phyloP scores from a whole-genome alignment of 1,140 invertebrate species.

The Neuroterus valhalla region DNA sequence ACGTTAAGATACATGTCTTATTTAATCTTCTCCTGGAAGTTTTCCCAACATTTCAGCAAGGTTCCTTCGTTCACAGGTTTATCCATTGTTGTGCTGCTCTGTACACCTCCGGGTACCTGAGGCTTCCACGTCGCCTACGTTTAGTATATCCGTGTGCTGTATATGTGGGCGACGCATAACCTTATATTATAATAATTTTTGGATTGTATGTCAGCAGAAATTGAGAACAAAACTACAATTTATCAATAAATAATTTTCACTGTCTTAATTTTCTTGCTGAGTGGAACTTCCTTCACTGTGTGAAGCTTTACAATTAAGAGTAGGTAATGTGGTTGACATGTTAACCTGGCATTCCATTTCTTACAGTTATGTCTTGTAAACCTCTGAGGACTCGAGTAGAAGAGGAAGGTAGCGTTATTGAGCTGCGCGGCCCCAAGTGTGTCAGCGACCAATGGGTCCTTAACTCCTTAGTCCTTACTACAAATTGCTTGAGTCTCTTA shows the following conservation, averaged over 20 bases:
- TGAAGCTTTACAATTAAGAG: background rate
- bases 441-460: background rate
- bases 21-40: no score
- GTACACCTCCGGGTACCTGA: no score
- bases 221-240: background rate
- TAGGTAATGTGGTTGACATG: conserved; percentile 13
- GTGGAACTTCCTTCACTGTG: conserved; percentile 23
- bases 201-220: no score
- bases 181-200: no score
- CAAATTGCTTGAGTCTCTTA: conserved; percentile 2
- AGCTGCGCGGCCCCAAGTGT: background rate
- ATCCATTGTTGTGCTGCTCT: no score
- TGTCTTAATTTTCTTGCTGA: conserved; percentile 23
- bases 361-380: conserved; percentile 20
- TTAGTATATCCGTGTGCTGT: no score
- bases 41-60: no score
- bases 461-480: background rate
- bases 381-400: conserved; percentile 11
- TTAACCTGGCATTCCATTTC: conserved; percentile 22
- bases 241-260: conserved; percentile 22
- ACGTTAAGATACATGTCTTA: no score
- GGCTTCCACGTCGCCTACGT: no score
- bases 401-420: background rate
- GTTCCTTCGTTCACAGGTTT: no score
- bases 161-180: no score